Evolutionary conservation across 1,140 invertebrate genomes (phyloP), one percentile per base, ranked within the genome.

Genomic region (Lucilia sericata): DNA sequence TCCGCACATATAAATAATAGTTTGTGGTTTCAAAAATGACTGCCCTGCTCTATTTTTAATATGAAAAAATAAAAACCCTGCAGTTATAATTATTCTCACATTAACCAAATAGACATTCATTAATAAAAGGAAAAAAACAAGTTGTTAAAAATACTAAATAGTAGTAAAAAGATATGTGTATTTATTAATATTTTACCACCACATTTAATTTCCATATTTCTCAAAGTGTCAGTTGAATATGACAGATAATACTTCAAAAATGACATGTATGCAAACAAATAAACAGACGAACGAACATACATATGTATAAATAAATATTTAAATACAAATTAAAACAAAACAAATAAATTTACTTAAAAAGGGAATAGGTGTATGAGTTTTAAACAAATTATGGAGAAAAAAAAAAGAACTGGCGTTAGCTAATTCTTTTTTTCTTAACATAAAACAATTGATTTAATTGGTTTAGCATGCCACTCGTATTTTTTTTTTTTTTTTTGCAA

Each of bases 161-260:
- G 19, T 70, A 21, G 60, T 65, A 65, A 65, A 25, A 70, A 70
- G 4, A 21, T 70, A n/a, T 70, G 21, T 21, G 8, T 70, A 21
- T 2, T 70, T 25, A 25, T 70, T 21, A 70, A 70, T 70, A 70
- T 70, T 65, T 49, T 49, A 49, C 13, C 9, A 49, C 25, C 25
- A 30, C 25, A 55, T 55, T 17, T 55, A 14, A 55, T 10, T 55
- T 55, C 51, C 51, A 55, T 55, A 70, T 21, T 25, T 25, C n/a
- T 12, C 2, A 25, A 70, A 70, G 9, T 70, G 65, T 70, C 65
- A 70, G 65, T 70, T 21, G 65, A 21, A 21, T 70, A 21, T 70
- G 65, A 70, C 65, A 70, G 65, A 25, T 70, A 70, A 70, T 70
- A 70, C 65, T 70, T 70, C 65, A 70, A 9, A 21, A 70, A 10